These are phyloP conservation scores for Tylochromis polylepis DNA, from an alignment of 2,113 vertebrate genomes.

Conservation along the genomic window DNA sequence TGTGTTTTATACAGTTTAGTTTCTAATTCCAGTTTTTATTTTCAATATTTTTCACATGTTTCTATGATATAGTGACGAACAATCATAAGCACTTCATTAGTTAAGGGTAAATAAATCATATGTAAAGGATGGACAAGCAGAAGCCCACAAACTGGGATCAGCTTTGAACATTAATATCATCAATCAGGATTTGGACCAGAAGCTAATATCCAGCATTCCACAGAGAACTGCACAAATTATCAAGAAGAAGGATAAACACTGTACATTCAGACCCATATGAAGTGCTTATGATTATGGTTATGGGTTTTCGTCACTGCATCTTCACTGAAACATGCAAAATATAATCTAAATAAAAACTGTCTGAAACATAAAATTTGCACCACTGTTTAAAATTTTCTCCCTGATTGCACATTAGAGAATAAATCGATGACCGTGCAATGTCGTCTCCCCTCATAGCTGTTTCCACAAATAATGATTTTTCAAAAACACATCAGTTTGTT, in stretches of 20 bases:
- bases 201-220: too few species aligned
- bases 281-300: accelerated
- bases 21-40: not conserved
- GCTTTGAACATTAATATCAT: not conserved
- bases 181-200: not conserved
- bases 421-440: accelerated
- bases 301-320: not conserved
- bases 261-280: not conserved
- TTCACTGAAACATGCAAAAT: not conserved
- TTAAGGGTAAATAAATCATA: not conserved
- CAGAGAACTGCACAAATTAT: not conserved
- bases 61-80: not conserved
- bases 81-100: not conserved
- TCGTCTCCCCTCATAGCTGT: not conserved
- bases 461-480: not conserved
- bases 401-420: accelerated
- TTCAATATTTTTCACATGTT: not conserved
- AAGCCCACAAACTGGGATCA: not conserved
- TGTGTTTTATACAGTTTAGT: not conserved
- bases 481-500: not conserved
- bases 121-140: accelerated
- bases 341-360: not conserved
- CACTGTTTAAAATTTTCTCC: not conserved
- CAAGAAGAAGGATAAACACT: not conserved
- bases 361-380: not conserved